Base-by-base conservation (phyloP, 2,797 vertebrate genomes). In the Hephaestus fuliginosus region DNA sequence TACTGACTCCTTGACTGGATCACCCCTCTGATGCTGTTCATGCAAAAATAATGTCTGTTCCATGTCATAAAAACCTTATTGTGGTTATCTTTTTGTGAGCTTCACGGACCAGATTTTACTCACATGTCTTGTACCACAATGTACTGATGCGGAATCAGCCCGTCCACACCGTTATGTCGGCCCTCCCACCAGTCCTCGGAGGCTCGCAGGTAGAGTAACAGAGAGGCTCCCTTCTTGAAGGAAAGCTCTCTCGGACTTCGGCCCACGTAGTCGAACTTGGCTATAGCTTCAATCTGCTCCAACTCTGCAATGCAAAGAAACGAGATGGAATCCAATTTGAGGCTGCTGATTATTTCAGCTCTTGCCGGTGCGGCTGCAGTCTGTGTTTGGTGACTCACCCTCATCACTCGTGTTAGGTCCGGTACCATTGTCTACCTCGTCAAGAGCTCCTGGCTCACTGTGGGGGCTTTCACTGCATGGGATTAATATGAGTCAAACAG, bases 171-270 rank as follows among this genome's bases (percentile, higher is more conserved):
- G 0, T 99, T 99, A 81, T 99, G 98, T 3, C 98, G 96, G 3
- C 98, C 98, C 88, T 99, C 98, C 98, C 98, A 99, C 98, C 98
- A 99, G 92, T 99, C 98, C 68, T 97, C 95, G 0, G 98, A 99
- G 0, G 98, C 98, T 0, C 98, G 96, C 44, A 97, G 96, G 92
- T 99, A 99, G 14, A 99, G 95, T 39, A 99, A 95, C 43, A 99
- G 95, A 0, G 98, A 99, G 3, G 98, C 98, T 41, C 98, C 98
- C 82, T 99, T 99, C 94, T 98, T 99, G 86, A 99, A 99, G 84
- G 98, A 99, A 74, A 99, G 96, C 87, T 99, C 98, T 61, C 97
- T 95, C 0, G 98, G 97, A 62, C 96, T 98, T 4, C 98, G 96
- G 0, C 98, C 98, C 49, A 95, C 85, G 0, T 99, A 99, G 95